A percentile compares a stretch with the other conserved stretches of the same genome.
Evolutionary conservation across 2,797 vertebrate species (phyloP).

Genomic region (Sebastes iracundus): DNA sequence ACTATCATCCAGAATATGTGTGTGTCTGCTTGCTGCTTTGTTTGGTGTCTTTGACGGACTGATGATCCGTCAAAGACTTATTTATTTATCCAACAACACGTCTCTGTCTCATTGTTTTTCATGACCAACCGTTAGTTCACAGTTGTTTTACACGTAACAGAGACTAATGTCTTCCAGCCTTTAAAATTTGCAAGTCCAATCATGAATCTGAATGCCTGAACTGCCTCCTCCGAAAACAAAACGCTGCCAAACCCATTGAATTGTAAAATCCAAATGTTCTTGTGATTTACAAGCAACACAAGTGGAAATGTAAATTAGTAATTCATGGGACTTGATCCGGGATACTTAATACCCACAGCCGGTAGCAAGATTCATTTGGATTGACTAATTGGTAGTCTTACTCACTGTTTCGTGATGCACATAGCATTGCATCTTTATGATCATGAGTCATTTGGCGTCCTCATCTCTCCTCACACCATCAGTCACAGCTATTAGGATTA

Average conservation of each 20-base stretch:
- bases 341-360: constrained; percentile 48
- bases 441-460: constrained; percentile 67
- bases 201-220: constrained; percentile 6
- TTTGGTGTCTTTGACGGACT: background rate
- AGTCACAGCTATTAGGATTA: constrained; percentile 42
- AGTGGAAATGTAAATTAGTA: constrained; percentile 53
- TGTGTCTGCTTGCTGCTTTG: background rate
- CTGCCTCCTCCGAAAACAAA: constrained; percentile 36
- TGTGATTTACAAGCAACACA: constrained; percentile 54
- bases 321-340: constrained; percentile 38
- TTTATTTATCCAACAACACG: constrained; percentile 1
- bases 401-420: constrained; percentile 63
- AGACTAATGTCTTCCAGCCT: constrained; percentile 3
- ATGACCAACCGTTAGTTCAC: background rate
- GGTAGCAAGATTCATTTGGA: constrained; percentile 52
- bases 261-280: constrained; percentile 56
- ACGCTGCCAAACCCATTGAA: constrained; percentile 20
- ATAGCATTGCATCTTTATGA: constrained; percentile 50
- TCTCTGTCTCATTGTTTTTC: constrained; percentile 11
- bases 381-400: constrained; percentile 64
- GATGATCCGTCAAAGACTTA: background rate
- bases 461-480: constrained; percentile 48
- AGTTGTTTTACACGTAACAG: constrained; percentile 21
- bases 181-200: constrained; percentile 40
- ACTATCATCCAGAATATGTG: background rate